Evolutionary conservation across 2,888 invertebrate genomes (phyloP).

Genomic region (Andrena camellia): DNA sequence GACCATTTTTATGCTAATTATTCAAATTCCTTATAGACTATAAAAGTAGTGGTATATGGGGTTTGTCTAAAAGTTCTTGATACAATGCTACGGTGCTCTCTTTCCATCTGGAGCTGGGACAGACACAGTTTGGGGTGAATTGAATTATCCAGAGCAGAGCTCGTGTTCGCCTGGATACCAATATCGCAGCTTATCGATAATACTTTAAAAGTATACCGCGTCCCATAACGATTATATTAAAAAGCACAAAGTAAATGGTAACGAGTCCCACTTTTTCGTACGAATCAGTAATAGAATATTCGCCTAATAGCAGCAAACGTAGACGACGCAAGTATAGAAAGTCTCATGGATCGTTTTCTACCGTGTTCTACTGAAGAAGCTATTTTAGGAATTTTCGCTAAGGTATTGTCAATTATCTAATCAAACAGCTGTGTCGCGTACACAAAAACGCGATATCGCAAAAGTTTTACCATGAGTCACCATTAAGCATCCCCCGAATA

Average conservation of each 20-base stretch:
- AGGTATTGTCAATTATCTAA: constrained; percentile 68
- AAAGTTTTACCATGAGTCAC: constrained; percentile 12
- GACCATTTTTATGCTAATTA: not conserved
- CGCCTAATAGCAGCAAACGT: not conserved
- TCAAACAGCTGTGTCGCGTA: constrained; percentile 6
- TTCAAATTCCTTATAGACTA: not conserved
- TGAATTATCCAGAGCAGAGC: constrained; percentile 5
- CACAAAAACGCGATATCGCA: not conserved
- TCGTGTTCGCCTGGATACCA: constrained; percentile 14
- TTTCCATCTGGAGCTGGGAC: constrained; percentile 7
- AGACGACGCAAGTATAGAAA: constrained; percentile 2
- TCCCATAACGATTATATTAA: constrained; percentile 2
- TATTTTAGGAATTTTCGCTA: constrained; percentile 48
- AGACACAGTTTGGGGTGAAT: not conserved
- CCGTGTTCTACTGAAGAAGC: constrained; percentile 9
- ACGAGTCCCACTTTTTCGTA: constrained; percentile 2
- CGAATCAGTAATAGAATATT: not conserved
- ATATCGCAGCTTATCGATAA: constrained; percentile 12
- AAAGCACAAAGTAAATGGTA: constrained; percentile 12
- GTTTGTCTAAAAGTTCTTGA: not conserved
- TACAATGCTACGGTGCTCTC: constrained; percentile 1
- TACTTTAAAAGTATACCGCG: constrained; percentile 3
- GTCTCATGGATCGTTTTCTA: constrained; percentile 29
- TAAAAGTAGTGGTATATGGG: not conserved
- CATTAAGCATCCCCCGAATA: not conserved